Evolutionary conservation across 2,888 invertebrate genomes (phyloP).

Genomic region (Nemotelus pantherinus): DNA sequence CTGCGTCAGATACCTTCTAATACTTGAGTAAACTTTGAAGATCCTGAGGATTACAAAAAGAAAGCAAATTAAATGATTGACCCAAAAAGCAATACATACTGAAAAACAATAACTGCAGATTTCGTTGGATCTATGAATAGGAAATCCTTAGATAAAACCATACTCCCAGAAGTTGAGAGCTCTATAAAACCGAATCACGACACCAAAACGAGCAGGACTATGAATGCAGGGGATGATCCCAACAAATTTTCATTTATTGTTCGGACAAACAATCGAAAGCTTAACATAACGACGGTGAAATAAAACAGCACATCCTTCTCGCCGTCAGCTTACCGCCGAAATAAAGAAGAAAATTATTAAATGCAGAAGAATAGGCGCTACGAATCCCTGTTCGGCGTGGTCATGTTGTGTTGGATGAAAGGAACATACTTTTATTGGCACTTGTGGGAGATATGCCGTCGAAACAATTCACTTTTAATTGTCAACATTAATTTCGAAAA

Average conservation of each 20-base stretch:
- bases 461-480: constrained; percentile 19
- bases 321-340: not conserved
- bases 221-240: too few species aligned
- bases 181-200: not conserved
- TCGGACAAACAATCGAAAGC: too few species aligned
- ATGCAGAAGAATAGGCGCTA: too few species aligned
- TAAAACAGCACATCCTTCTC: not conserved
- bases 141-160: not conserved
- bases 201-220: not conserved
- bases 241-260: too few species aligned
- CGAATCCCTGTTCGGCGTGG: too few species aligned
- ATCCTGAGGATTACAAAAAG: too few species aligned
- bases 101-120: not conserved
- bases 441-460: constrained; percentile 16
- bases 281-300: not conserved
- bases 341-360: not conserved
- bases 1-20: too few species aligned
- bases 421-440: constrained; percentile 14
- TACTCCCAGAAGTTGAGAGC: too few species aligned
- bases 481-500: constrained; percentile 23
- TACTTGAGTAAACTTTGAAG: too few species aligned
- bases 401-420: not conserved
- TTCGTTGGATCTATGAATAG: not conserved
- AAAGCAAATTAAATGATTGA: too few species aligned
- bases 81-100: not conserved